phyloP scores from a whole-genome alignment of 2,888 invertebrate genomes.

The Hetaerina titia region DNA sequence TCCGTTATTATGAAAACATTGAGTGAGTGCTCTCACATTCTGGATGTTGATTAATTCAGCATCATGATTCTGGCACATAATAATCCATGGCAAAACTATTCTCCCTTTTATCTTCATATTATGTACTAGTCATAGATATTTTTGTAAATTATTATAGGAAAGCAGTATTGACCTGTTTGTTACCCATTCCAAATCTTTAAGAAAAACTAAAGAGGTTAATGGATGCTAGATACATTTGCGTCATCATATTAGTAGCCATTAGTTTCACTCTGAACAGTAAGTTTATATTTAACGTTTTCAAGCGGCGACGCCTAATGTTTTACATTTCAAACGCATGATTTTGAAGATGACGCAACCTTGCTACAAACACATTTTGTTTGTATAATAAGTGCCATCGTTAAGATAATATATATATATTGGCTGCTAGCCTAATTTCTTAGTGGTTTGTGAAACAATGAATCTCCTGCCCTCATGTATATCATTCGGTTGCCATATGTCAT shows the following conservation, averaged over 20 bases:
- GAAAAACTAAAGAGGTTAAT: background rate
- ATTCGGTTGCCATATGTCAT: background rate
- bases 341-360: background rate
- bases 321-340: too few species aligned
- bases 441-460: background rate
- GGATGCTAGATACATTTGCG: background rate
- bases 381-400: background rate
- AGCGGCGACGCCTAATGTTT: background rate
- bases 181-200: background rate
- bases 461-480: background rate
- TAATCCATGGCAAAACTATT: background rate
- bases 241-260: background rate
- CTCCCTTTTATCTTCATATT: background rate
- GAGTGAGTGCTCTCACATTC: background rate
- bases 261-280: background rate
- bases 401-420: background rate
- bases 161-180: conserved; percentile 26
- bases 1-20: background rate
- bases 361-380: background rate
- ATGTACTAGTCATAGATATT: conserved; percentile 50
- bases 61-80: background rate
- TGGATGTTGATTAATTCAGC: background rate
- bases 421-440: background rate
- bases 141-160: conserved; percentile 34
- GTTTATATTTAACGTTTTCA: background rate